These are phyloP conservation scores for Notechis scutatus DNA, from an alignment of 2,113 vertebrate genomes.

Conservation along the genomic window DNA sequence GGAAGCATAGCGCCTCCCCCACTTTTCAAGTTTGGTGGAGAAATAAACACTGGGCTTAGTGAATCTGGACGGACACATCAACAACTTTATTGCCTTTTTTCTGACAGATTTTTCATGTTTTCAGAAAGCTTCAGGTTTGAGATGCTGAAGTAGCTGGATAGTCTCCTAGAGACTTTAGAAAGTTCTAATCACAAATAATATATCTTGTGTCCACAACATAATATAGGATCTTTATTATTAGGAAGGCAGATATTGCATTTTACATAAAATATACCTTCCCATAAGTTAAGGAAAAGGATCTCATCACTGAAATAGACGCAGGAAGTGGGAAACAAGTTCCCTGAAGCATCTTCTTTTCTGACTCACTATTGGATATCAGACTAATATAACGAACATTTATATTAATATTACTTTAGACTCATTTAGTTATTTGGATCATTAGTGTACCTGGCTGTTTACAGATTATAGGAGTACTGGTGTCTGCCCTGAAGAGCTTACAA, in stretches of 20 bases:
- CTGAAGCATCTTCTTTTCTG: not conserved
- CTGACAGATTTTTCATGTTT: not conserved
- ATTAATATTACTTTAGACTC: not conserved
- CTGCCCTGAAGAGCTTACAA: not conserved
- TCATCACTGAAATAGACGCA: not conserved
- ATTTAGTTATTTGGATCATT: not conserved
- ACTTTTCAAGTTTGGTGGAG: not conserved
- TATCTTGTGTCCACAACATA: not conserved
- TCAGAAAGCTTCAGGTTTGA: not conserved
- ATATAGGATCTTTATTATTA: not conserved
- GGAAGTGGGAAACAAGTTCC: not conserved
- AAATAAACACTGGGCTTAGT: constrained; percentile 23
- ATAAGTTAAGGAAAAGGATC: not conserved
- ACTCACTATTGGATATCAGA: not conserved
- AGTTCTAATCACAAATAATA: not conserved
- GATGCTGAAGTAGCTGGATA: not conserved
- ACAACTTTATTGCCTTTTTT: not conserved
- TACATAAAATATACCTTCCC: not conserved
- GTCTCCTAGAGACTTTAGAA: not conserved
- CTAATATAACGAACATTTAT: not conserved
- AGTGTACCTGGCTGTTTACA: not conserved
- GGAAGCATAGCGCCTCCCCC: constrained; percentile 39
- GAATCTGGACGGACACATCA: not conserved
- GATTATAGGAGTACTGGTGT: not conserved
- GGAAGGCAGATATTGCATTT: not conserved